Percentiles rank a stretch among this genome's conserved stretches.
These are phyloP conservation scores for Musca domestica DNA, from an alignment of 1,140 invertebrate genomes.

Conservation along the genomic window DNA sequence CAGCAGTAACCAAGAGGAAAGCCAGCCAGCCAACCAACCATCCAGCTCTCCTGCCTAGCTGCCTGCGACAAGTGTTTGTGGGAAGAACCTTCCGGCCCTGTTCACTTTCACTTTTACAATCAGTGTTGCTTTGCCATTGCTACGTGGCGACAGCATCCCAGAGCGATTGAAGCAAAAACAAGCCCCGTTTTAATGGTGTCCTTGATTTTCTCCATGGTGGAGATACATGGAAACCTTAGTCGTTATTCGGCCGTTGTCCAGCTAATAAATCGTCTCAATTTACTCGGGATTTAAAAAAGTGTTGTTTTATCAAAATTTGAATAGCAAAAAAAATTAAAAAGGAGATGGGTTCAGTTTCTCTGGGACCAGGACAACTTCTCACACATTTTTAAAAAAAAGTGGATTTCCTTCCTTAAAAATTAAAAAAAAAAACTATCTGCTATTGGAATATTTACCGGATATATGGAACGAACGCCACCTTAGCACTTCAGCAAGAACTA, in stretches of 20 bases:
- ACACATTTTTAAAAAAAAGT: no score
- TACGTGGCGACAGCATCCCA: background rate
- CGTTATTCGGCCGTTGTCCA: slow-evolving; percentile 12
- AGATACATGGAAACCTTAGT: slow-evolving; percentile 17
- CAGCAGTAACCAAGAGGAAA: background rate
- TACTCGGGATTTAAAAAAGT: background rate
- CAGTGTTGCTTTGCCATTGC: slow-evolving; percentile 15
- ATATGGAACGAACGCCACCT: no score
- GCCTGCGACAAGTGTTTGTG: background rate
- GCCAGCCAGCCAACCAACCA: no score
- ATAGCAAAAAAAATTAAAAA: background rate
- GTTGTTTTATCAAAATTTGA: no score
- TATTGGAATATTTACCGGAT: no score
- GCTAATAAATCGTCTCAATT: background rate
- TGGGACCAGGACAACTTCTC: no score
- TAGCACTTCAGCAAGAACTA: no score
- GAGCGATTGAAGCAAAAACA: background rate
- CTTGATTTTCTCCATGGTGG: slow-evolving; percentile 4
- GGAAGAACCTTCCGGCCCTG: slow-evolving; percentile 18
- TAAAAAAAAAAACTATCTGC: background rate
- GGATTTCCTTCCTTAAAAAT: background rate
- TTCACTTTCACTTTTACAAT: slow-evolving; percentile 46
- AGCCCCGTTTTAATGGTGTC: background rate
- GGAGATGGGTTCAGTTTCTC: background rate
- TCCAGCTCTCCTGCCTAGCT: no score